Conservation (phyloP, 2,888 invertebrate species). For the Agrochola lychnidis region DNA sequence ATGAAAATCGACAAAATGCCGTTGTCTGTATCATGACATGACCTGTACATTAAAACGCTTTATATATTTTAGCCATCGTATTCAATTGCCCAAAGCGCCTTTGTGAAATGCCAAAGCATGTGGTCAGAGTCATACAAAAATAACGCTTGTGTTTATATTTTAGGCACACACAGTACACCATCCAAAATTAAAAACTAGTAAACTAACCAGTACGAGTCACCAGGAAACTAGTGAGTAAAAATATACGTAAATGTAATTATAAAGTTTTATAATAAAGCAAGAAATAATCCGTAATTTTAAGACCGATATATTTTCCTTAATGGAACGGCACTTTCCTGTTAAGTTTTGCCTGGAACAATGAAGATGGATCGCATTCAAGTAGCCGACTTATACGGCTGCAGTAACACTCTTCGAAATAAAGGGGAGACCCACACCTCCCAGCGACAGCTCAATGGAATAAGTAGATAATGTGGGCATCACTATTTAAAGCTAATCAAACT, state of each 20-base stretch:
- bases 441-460: constrained; percentile 89
- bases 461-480: constrained; percentile 91
- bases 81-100: constrained; percentile 18
- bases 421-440: constrained; percentile 81
- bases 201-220: neutral
- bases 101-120: neutral
- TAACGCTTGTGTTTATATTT: neutral
- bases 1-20: neutral
- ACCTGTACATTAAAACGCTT: no score
- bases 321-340: constrained; percentile 31
- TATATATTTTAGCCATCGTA: neutral
- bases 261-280: constrained; percentile 14
- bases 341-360: constrained; percentile 20
- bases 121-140: neutral
- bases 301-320: constrained; percentile 53
- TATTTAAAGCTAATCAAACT: constrained; percentile 93
- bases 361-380: constrained; percentile 36
- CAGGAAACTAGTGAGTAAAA: constrained; percentile 14
- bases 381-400: constrained; percentile 66
- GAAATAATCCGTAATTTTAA: constrained; percentile 11
- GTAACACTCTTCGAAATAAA: constrained; percentile 75
- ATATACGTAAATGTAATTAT: neutral
- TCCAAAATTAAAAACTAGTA: neutral
- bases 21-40: no score
- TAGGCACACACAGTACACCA: neutral